Base-by-base conservation (phyloP, 2,888 invertebrate species). In the Metalampra italica region DNA sequence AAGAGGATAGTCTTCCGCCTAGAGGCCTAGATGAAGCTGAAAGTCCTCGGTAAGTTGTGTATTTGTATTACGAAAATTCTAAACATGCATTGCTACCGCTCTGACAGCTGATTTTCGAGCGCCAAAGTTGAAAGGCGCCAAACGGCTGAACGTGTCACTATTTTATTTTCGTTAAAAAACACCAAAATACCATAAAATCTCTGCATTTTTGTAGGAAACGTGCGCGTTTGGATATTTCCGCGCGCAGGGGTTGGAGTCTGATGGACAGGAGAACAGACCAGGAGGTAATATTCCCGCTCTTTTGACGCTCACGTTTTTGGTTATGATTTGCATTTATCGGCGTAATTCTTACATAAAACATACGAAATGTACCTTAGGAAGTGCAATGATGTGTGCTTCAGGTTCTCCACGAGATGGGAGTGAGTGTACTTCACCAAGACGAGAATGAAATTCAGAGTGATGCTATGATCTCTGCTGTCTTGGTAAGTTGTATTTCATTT, bases 41-140 rank as follows among this genome's bases (percentile, higher is more conserved):
- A 54, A 83, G 76, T 59, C 78, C 84, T 42, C 71, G 84, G 86
- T 87, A 75, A 78, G 68, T 63, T 22, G 11, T 39, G 12, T 42
- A 51, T 56, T 57, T 60, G 22, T 54, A 50, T 52, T 42, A 48
- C 48, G 57, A 66, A 68, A 56, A n/a, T n/a, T n/a, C n/a, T n/a
- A n/a, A n/a, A 53, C 55, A 53, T 56, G 62, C 66, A 64, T 57
- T 61, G 68, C 64, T 56, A 57, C 67, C 52, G 45, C 47, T n/a
- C n/a, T 81, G 88, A 87, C 88, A 89, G 88, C 87, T 88, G 87
- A 87, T 88, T 78, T 66, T 60, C 54, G 43, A 68, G 86, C 88
- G 87, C 78, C 75, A 88, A 86, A 87, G 80, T 83, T 63, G 71
- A 87, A 86, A 71, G 82, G 83, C 84, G 84, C 75, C 69, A 86